Evolutionary conservation across 2,888 invertebrate genomes (phyloP), one percentile per base, ranked within the genome.

Genomic region (Tromatobia lineatoria): DNA sequence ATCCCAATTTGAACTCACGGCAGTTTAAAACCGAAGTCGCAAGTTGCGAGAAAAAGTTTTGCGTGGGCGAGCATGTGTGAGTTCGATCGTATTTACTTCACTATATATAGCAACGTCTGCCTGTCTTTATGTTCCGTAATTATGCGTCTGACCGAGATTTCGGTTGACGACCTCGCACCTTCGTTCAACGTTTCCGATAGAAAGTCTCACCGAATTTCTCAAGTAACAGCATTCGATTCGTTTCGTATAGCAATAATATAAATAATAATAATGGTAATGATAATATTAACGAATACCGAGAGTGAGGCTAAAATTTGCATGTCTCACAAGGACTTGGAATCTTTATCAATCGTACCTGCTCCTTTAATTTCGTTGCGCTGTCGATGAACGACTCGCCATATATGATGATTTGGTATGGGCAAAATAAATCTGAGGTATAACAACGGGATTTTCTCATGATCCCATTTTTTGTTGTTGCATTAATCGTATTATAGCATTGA

Each of bases 131-230:
- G 73, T 61, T 74, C 61, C 29, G 57, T 74, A 61, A 74, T 74
- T 74, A 74, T 74, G 45, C 47, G 59, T 61, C 73, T 74, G 73
- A 61, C 73, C 73, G 73, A 74, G 73, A 74, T 74, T 74, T 74
- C 73, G 73, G 73, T 29, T 74, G 73, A 61, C 73, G 73, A 74
- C 73, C 73, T 74, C 73, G 11, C 29, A 57, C 45, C 47, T 34
- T 45, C 20, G 11, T 34, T 29, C 47, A 18, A 45, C 45, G 29
- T 74, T 74, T 61, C 47, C 73, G 73, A 61, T 74, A 61, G 73
- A 74, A 74, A 74, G 73, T 74, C 61, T 45, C 61, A 61, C 73
- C 61, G 29, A 74, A 74, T 74, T 74, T 74, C 73, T 45, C 57
- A 61, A 74, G 45, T 47, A 34, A 23, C 29, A 25, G 47, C 29